Evolutionary conservation across 1,140 invertebrate species (phyloP).

Genomic region (Saccostrea glomerata): DNA sequence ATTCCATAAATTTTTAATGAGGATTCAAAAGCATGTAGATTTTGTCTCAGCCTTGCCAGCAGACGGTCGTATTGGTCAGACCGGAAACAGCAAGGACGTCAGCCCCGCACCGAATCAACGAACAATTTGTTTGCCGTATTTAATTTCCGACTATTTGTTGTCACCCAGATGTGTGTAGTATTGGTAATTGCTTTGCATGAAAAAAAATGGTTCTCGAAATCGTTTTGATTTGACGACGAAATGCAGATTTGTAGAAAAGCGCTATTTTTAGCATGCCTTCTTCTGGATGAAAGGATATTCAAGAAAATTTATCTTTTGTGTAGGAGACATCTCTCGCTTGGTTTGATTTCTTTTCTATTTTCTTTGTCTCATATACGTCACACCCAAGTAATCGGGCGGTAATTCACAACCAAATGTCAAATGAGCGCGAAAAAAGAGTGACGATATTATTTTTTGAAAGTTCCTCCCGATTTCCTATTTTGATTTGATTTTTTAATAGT

Average conservation of each 20-base stretch:
- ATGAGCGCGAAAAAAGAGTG: background rate
- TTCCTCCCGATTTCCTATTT: no score
- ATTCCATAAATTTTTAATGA: conserved; percentile 24
- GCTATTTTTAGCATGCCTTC: background rate
- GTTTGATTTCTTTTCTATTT: background rate
- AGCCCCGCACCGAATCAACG: background rate
- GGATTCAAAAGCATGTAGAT: background rate
- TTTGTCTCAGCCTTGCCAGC: background rate
- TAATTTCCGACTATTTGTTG: conserved; percentile 29
- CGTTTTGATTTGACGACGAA: conserved; percentile 2
- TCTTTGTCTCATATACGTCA: background rate
- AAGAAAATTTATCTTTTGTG: background rate
- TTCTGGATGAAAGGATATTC: conserved; percentile 7
- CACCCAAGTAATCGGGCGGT: background rate
- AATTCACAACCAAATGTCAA: background rate
- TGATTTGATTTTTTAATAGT: no score
- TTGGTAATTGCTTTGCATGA: background rate
- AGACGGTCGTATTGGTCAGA: background rate
- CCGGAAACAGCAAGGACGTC: background rate
- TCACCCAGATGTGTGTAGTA: conserved; percentile 13
- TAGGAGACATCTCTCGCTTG: background rate
- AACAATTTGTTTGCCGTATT: conserved; percentile 10
- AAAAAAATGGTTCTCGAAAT: background rate
- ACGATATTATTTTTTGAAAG: no score
- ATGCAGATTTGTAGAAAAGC: background rate